Conservation (phyloP, 1,140 invertebrate genomes). For the Drosophila paulistorum region DNA sequence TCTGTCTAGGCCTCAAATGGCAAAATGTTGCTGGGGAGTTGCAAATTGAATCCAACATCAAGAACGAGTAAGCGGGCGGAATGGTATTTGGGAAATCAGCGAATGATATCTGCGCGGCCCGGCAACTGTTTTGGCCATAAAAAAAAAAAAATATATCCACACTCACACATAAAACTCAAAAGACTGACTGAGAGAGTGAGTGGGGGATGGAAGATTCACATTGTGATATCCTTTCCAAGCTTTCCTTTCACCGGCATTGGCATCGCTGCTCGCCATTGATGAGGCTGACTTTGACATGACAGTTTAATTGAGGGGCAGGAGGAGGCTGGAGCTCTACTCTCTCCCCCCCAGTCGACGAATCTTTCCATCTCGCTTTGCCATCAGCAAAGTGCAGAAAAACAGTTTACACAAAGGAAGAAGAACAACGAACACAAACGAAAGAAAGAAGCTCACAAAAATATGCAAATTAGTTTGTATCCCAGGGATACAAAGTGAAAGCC, state of each 20-base stretch:
- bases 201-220: neutral
- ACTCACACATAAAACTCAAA: slow-evolving; percentile 2
- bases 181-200: neutral
- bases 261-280: slow-evolving; percentile 49
- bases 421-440: neutral
- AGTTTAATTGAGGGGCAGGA: slow-evolving; percentile 72
- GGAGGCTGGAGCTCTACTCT: neutral
- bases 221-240: slow-evolving; percentile 10
- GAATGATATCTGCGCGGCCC: slow-evolving; percentile 25
- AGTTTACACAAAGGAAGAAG: neutral
- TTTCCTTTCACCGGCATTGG: slow-evolving; percentile 6
- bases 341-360: too few species aligned
- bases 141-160: slow-evolving; percentile 25
- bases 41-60: slow-evolving; percentile 52
- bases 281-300: slow-evolving; percentile 74
- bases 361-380: neutral
- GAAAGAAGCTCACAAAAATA: slow-evolving; percentile 44
- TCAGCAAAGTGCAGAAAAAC: slow-evolving; percentile 19
- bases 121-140: slow-evolving; percentile 37
- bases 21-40: slow-evolving; percentile 26
- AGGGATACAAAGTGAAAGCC: slow-evolving; percentile 20
- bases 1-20: slow-evolving; percentile 33
- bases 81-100: slow-evolving; percentile 35
- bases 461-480: slow-evolving; percentile 68
- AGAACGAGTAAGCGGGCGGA: neutral